Evolutionary conservation across 2,888 invertebrate genomes (phyloP), one percentile per base, ranked within the genome.

Genomic region (Eupithecia centaureata): DNA sequence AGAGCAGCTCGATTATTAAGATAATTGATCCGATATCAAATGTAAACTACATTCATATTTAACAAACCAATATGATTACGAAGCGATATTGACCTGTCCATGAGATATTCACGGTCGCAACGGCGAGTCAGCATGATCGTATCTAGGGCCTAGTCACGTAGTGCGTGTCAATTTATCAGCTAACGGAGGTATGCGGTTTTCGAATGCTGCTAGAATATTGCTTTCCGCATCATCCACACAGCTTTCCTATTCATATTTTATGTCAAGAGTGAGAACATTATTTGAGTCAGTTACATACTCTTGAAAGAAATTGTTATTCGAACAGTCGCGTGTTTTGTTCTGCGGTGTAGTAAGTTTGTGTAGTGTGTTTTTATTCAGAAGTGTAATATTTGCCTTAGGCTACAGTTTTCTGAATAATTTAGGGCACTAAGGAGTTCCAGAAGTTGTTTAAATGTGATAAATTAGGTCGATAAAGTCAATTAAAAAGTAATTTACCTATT

Each of bases 111-210:
- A 74, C 76, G 71, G 76, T 76, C 78, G 77, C 75, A 74, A 69
- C 69, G 78, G 79, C 77, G 82, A 85, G 74, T 85, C 83, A 80
- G 81, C 83, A 73, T 76, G 79, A 77, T 76, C 76, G 77, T 68
- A 72, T 66, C 74, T 58, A 33, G 76, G 78, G 79, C 78, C 78
- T 76, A 78, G 85, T 86, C 88, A 89, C 88, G 88, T 87, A 83
- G 81, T 73, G 77, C 76, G 77, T 84, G 84, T 86, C 88, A 86
- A 87, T 87, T 87, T 87, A 87, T 87, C 86, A 86, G 81, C 84
- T 79, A 85, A 86, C 86, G 68, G 35, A 70, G 68, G 63, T 74
- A 70, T 73, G 75, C 65, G 73, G 70, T 71, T 78, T 78, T 79
- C 74, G 81, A 79, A 76, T 79, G 79, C 78, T 76, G 73, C 75